These are phyloP conservation scores for Colletes gigas DNA, from an alignment of 1,140 invertebrate genomes.

Conservation along the genomic window DNA sequence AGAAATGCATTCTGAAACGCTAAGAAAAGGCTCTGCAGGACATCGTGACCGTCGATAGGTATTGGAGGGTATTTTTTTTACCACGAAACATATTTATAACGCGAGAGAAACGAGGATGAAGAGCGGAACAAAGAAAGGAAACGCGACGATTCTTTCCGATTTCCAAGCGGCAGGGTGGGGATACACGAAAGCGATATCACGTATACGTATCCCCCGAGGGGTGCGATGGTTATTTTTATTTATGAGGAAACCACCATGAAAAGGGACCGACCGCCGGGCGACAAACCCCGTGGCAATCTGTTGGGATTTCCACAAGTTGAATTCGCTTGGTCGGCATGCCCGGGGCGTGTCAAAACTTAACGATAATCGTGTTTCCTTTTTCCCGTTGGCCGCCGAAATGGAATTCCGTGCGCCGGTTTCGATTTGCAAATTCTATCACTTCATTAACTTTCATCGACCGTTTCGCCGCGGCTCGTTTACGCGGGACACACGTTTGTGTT, in stretches of 20 bases:
- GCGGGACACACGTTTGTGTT: neutral
- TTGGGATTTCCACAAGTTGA: constrained; percentile 80
- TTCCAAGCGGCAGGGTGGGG: constrained; percentile 56
- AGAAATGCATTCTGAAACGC: neutral
- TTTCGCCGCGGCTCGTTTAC: neutral
- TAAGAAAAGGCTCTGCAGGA: too few relatives aligned
- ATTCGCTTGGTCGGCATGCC: constrained; percentile 71
- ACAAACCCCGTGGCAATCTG: constrained; percentile 71
- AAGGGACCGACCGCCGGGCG: constrained; percentile 70
- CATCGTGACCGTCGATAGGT: neutral
- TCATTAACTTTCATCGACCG: constrained; percentile 34
- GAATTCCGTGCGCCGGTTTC: neutral
- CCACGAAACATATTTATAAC: neutral
- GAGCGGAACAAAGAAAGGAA: constrained; percentile 50
- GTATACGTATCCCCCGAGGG: constrained; percentile 74
- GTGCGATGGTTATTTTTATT: constrained; percentile 81
- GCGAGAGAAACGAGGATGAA: constrained; percentile 42
- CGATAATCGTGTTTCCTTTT: constrained; percentile 68
- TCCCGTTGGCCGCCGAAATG: constrained; percentile 31
- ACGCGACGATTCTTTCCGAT: constrained; percentile 74
- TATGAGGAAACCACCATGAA: constrained; percentile 81
- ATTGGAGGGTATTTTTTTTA: neutral
- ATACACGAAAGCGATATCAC: constrained; percentile 76
- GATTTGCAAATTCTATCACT: constrained; percentile 38
- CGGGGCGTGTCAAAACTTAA: constrained; percentile 68